Percentiles rank a stretch among this genome's conserved stretches.
phyloP scores from a whole-genome alignment of 1,140 invertebrate genomes.

The Drosophila rufa region DNA sequence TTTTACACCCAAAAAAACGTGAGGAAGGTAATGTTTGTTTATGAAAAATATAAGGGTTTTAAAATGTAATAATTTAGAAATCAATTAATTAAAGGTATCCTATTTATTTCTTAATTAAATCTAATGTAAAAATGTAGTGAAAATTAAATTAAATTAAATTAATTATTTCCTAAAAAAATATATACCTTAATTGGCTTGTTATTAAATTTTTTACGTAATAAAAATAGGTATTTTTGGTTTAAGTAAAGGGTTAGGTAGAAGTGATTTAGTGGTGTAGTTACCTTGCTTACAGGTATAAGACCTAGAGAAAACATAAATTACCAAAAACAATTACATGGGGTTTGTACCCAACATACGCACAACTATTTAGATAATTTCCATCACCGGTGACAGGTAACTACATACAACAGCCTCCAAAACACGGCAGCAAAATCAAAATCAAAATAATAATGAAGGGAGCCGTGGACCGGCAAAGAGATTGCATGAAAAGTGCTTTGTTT shows the following conservation, averaged over 20 bases:
- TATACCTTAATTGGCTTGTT: too few relatives aligned
- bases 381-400: conserved; percentile 22
- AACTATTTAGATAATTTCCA: conserved; percentile 15
- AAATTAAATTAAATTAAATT: too few relatives aligned
- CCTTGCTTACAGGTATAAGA: not conserved
- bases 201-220: not conserved
- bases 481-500: conserved; percentile 46
- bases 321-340: conserved; percentile 9
- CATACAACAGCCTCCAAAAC: conserved; percentile 17
- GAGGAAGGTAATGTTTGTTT: not conserved
- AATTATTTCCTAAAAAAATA: not conserved
- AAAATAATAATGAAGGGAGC: conserved; percentile 62
- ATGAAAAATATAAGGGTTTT: not conserved
- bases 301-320: conserved; percentile 7
- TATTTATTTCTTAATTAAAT: too few relatives aligned
- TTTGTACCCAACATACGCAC: conserved; percentile 13
- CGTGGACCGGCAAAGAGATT: conserved; percentile 40
- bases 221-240: not conserved
- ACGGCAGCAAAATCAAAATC: conserved; percentile 10
- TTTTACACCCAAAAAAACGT: conserved; percentile 4
- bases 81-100: too few relatives aligned
- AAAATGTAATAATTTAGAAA: not conserved
- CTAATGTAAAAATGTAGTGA: not conserved
- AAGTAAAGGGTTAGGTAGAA: not conserved
- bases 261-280: not conserved